Evolutionary conservation across 2,113 vertebrate genomes (phyloP), one percentile per base, ranked within the genome.

Genomic region (Xiphophorus maculatus): DNA sequence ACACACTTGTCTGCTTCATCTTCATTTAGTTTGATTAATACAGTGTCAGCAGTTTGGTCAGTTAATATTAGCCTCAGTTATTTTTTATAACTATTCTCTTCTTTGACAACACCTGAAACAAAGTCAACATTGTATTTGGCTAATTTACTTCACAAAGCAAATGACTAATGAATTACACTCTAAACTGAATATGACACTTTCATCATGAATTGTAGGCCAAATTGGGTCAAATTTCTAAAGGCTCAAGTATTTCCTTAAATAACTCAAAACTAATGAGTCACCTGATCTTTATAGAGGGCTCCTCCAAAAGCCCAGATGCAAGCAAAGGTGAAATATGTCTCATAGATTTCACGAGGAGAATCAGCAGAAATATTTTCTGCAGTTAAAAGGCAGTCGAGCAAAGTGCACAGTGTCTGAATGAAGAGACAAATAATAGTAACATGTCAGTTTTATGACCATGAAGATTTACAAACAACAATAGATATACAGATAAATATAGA

Each of bases 261-360:
- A 10, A 25, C 5, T 54, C 5, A 22, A 54, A 71, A 84, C 13
- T 7, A 75, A 32, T 58, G 5, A 1, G 29, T 80, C 86, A 91
- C 88, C 87, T 96, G 95, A 85, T 96, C 95, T 74, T 93, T 93
- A 82, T 93, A 93, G 29, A 96, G 84, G 32, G 94, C 92, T 4
- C 94, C 95, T 62, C 95, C 94, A 71, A 96, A 96, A 79, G 93
- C 90, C 91, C 94, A 95, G 75, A 96, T 92, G 75, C 93, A 95
- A 68, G 93, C 92, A 91, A 95, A 96, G 76, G 92, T 94, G 93
- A 97, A 96, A 88, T 90, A 95, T 37, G 93, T 95, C 88, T 96
- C 94, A 66, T 92, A 95, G 72, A 96, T 90, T 71, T 96, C 90
- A 71, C 93, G 89, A 62, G 92, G 91, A 62, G 94, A 96, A 76